Evolutionary conservation across 2,113 vertebrate species (phyloP).

Genomic region (Lampris incognitus): DNA sequence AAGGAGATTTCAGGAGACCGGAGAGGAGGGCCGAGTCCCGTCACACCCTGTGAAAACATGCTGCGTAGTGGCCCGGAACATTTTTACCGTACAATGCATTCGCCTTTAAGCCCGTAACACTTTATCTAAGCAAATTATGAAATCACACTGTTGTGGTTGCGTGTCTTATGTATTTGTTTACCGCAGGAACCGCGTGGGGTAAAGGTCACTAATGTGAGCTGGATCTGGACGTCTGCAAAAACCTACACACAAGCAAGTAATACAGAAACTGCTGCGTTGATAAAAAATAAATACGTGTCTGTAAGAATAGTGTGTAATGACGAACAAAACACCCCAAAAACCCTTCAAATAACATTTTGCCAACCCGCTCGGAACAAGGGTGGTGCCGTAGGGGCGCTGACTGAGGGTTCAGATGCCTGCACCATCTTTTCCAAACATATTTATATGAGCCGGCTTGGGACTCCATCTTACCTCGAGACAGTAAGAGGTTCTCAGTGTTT

Average conservation of each 20-base stretch:
- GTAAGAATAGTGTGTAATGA: constrained; percentile 2
- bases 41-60: constrained; percentile 57
- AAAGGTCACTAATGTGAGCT: constrained; percentile 35
- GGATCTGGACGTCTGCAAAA: constrained; percentile 43
- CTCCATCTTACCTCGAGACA: too few relatives aligned
- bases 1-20: constrained; percentile 47
- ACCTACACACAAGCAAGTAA: constrained; percentile 29
- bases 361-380: constrained; percentile 2
- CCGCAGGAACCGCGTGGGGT: constrained; percentile 48
- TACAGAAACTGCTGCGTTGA: constrained; percentile 6
- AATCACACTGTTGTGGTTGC: constrained; percentile 39
- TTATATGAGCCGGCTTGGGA: not conserved
- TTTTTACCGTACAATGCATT: constrained; percentile 32
- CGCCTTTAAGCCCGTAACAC: constrained; percentile 43
- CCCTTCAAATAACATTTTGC: not conserved
- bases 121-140: constrained; percentile 60
- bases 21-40: constrained; percentile 46
- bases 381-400: not conserved
- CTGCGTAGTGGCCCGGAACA: constrained; percentile 45
- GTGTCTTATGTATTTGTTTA: constrained; percentile 49
- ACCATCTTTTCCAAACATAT: constrained; percentile 1
- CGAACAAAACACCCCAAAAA: constrained; percentile 9
- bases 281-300: not conserved
- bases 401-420: not conserved
- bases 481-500: too few relatives aligned